Conservation (phyloP, 2,113 vertebrate species). For the Thamnaconus septentrionalis region DNA sequence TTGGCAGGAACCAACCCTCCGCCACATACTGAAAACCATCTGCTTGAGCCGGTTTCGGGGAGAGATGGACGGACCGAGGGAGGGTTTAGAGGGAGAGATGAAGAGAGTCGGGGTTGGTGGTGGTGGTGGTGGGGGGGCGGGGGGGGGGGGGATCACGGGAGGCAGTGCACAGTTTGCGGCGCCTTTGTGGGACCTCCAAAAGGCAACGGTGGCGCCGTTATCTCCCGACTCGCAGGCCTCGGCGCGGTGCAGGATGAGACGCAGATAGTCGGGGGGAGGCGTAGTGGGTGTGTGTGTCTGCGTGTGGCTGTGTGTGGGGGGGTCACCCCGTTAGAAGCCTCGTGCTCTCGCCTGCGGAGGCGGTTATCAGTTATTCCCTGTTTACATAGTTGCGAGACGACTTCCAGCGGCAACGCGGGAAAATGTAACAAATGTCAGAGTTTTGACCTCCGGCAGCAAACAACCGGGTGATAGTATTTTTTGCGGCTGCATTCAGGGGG, state of each 20-base stretch:
- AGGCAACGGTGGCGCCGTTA: conserved; percentile 47
- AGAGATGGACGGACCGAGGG: conserved; percentile 16
- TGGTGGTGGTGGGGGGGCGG: conserved; percentile 1
- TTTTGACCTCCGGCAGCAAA: no score
- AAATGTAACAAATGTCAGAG: no score
- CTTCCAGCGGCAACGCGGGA: no score
- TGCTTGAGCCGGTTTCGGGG: conserved; percentile 32
- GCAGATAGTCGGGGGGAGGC: conserved; percentile 20
- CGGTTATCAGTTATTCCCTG: no score
- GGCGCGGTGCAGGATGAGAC: conserved; percentile 37
- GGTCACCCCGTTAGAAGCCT: no score
- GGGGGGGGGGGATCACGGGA: conserved; percentile 15
- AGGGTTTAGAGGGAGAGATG: conserved; percentile 10
- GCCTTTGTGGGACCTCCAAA: conserved; percentile 52
- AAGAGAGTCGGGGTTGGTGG: conserved; percentile 18
- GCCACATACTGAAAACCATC: conserved; percentile 52
- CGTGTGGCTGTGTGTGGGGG: no score
- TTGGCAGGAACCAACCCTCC: conserved; percentile 32
- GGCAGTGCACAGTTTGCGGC: conserved; percentile 27
- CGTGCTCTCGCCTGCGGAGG: no score
- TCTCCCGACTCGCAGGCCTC: conserved; percentile 49
- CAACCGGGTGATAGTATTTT: no score
- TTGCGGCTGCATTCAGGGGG: no score
- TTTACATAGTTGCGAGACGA: no score
- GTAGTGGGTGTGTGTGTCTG: no score